phyloP scores from a whole-genome alignment of 2,888 invertebrate genomes.

The Himalopsyche kuldschensis region DNA sequence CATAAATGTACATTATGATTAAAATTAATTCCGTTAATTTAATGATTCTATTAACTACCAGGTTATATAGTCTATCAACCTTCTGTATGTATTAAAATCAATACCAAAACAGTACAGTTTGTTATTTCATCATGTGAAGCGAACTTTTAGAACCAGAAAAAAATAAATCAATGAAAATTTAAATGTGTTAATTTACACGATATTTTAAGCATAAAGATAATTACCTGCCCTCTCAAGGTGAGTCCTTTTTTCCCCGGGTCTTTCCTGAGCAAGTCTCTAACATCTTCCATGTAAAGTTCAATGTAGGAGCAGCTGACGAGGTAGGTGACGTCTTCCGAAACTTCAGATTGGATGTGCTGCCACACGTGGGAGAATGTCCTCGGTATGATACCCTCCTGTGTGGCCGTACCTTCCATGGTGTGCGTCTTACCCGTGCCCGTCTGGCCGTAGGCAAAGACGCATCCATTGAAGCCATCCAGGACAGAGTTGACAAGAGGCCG shows the following conservation, averaged over 20 bases:
- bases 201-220: too few species aligned
- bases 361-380: constrained; percentile 98
- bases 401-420: constrained; percentile 70
- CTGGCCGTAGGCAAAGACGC: constrained; percentile 99
- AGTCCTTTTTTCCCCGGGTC: constrained; percentile 78
- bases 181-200: too few species aligned
- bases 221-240: constrained; percentile 59
- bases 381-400: constrained; percentile 83
- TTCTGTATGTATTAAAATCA: too few species aligned
- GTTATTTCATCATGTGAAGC: too few species aligned
- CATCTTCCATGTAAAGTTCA: constrained; percentile 95
- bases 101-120: too few species aligned
- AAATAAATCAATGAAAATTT: too few species aligned
- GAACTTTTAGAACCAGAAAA: too few species aligned
- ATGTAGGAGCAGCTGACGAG: constrained; percentile 95
- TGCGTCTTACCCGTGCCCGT: constrained; percentile 92
- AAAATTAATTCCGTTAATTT: too few species aligned
- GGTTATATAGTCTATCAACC: too few species aligned
- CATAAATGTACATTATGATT: too few species aligned
- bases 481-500: constrained; percentile 93
- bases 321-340: constrained; percentile 91
- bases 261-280: constrained; percentile 69
- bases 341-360: constrained; percentile 80
- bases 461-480: constrained; percentile 96
- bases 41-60: too few species aligned